Conservation (phyloP, 37 sponge, comb jelly and placozoan species). For the Crambe crambe region DNA sequence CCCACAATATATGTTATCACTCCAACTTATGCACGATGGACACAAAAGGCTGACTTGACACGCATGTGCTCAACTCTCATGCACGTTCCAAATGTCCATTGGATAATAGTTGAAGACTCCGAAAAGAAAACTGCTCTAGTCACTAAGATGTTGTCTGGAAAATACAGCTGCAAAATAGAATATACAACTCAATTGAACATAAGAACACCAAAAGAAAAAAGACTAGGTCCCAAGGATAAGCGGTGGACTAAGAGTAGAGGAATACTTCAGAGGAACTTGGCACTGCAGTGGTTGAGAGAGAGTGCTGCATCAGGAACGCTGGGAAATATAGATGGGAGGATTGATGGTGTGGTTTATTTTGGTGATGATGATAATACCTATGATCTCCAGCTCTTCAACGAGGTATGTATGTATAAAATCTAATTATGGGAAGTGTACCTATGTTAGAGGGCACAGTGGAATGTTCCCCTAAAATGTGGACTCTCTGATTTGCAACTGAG, state of each 20-base stretch:
- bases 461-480: too few relatives aligned
- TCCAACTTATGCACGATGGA: constrained; percentile 90
- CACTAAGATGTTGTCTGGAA: constrained; percentile 45
- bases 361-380: constrained; percentile 98
- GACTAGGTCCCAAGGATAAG: constrained; percentile 56
- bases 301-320: not conserved
- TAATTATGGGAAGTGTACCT: not conserved
- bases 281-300: constrained; percentile 63
- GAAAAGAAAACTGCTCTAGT: constrained; percentile 76
- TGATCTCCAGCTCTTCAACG: constrained; percentile 81
- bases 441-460: too few relatives aligned
- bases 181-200: constrained; percentile 35
- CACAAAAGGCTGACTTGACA: constrained; percentile 96
- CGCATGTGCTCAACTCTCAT: constrained; percentile 89
- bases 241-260: constrained; percentile 79
- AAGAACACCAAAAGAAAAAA: constrained; percentile 8
- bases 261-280: constrained; percentile 92
- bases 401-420: constrained; percentile 42
- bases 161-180: not conserved
- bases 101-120: constrained; percentile 95
- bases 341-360: constrained; percentile 89
- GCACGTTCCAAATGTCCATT: constrained; percentile 81
- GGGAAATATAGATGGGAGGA: constrained; percentile 36
- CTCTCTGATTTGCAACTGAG: too few relatives aligned
- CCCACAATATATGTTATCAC: constrained; percentile 88